Base-by-base conservation (phyloP, 2,797 vertebrate genomes). In the Leucoraja ocellata region DNA sequence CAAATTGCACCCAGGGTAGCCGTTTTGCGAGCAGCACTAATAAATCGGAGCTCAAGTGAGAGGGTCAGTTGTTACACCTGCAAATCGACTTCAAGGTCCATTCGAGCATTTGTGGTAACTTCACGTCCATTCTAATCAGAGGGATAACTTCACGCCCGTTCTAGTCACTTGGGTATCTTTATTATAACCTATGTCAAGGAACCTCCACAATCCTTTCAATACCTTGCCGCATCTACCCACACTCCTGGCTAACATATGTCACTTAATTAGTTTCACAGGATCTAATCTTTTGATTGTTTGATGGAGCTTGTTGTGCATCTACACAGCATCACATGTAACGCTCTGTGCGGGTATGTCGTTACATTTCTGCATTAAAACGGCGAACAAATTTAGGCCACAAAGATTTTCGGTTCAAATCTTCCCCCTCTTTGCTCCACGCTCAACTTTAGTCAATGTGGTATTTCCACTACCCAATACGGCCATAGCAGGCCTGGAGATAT, bases 1-100 rank as follows among this genome's bases (percentile, higher is more conserved):
- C 94, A 96, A 94, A 94, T 94, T 93, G 96, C 96, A 94, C 96
- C 95, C 94, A 79, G 95, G 96, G 96, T 71, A 96, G 95, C 95
- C 94, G 95, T 96, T 96, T 96, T 96, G 96, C 96, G 96, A 95
- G 95, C 96, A 96, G 94, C 92, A 91, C 94, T 95, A 95, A 96
- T 98, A 98, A 97, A 98, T 98, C 97, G 94, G 94, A 95, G 94
- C 95, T 94, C 95, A 91, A 95, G 94, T 93, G 94, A 95, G 94
- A 95, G 94, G 94, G 94, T 94, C 94, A 95, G 94, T 93, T 93
- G 95, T 95, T 97, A 97, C 97, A 98, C 96, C 97, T 98, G 98
- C 96, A 95, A 93, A 93, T 91, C 94, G 94, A 81, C 4, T 58
- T 90, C n/a, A 83, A 46, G 23, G 25, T 11, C 36, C 81, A 84